These are phyloP conservation scores for Sebastes baramenuke DNA, from an alignment of 2,797 vertebrate species.

Conservation along the genomic window DNA sequence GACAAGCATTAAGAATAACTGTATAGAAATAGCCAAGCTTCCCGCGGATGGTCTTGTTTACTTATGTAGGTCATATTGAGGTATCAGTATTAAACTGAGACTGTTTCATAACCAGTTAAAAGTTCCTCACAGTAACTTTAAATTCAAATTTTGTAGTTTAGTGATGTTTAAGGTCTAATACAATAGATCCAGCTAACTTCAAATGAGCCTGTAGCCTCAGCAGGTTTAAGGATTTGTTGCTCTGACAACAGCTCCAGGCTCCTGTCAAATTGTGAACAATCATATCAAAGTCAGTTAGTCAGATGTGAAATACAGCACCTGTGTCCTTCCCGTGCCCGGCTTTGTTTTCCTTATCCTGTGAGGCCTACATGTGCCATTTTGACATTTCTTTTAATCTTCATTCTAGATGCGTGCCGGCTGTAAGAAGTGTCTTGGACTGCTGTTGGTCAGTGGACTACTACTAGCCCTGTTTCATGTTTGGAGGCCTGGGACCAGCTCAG, in stretches of 20 bases:
- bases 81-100: too few species aligned
- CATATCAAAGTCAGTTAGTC: neutral
- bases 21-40: too few species aligned
- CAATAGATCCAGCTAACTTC: neutral
- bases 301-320: neutral
- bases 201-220: neutral
- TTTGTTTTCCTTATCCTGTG: neutral
- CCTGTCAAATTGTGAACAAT: neutral
- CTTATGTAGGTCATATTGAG: too few species aligned
- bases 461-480: constrained; percentile 1
- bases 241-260: too few species aligned
- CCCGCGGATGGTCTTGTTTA: too few species aligned
- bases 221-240: neutral
- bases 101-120: neutral
- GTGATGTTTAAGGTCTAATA: neutral
- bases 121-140: neutral
- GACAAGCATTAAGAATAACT: too few species aligned
- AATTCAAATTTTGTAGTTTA: neutral
- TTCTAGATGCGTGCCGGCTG: constrained; percentile 39
- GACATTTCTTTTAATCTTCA: neutral
- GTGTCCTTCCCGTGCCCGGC: neutral
- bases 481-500: constrained; percentile 3
- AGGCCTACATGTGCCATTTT: neutral
- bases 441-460: constrained; percentile 30
- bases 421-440: constrained; percentile 20